Percentiles rank a stretch among this genome's conserved stretches.
These are phyloP conservation scores for Xylota sylvarum DNA, from an alignment of 2,888 invertebrate genomes.

Conservation along the genomic window DNA sequence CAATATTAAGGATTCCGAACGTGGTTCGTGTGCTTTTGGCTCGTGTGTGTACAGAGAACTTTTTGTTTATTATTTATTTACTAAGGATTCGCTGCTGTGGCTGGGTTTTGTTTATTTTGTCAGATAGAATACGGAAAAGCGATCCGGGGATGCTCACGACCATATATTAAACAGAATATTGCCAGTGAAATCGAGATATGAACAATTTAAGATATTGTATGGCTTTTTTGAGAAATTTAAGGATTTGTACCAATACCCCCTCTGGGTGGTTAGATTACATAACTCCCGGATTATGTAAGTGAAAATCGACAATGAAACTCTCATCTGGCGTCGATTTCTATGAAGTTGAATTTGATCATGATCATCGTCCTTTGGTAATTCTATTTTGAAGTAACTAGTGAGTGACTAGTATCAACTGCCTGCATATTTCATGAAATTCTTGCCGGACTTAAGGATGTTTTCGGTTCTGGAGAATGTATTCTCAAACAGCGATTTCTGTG, in stretches of 20 bases:
- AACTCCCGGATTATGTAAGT: neutral
- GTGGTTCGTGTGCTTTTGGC: neutral
- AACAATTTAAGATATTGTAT: neutral
- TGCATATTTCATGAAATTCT: too few relatives aligned
- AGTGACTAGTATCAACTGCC: too few relatives aligned
- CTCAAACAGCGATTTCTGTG: too few relatives aligned
- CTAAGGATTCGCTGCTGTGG: constrained; percentile 23
- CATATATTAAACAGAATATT: neutral
- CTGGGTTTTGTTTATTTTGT: constrained; percentile 18
- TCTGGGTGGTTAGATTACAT: neutral
- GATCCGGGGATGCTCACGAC: neutral
- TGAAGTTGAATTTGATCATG: too few relatives aligned
- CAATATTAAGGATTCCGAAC: constrained; percentile 33
- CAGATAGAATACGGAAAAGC: constrained; percentile 17
- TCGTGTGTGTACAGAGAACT: constrained; percentile 1
- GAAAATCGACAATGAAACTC: too few relatives aligned
- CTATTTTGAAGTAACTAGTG: too few relatives aligned
- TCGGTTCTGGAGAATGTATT: too few relatives aligned
- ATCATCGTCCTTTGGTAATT: too few relatives aligned
- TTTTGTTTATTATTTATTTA: constrained; percentile 40
- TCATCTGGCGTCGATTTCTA: too few relatives aligned
- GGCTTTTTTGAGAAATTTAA: constrained; percentile 1
- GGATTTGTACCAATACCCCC: neutral
- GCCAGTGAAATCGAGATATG: neutral
- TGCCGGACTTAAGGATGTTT: too few relatives aligned